Evolutionary conservation across 2,797 vertebrate species (phyloP).

Genomic region (Pangasius krempfi): DNA sequence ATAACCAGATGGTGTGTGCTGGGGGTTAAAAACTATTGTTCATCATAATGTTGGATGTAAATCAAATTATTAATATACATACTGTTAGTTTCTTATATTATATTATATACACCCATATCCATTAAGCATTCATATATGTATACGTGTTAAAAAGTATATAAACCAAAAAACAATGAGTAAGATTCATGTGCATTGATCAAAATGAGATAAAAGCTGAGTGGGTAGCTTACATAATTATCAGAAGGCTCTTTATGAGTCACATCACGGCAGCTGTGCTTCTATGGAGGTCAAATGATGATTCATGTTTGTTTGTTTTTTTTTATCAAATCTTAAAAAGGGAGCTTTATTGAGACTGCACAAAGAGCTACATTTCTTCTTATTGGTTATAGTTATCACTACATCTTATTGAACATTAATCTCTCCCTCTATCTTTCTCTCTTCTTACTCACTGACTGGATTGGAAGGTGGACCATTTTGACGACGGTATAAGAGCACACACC

Average conservation of each 20-base stretch:
- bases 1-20: constrained; percentile 32
- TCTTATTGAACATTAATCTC: constrained; percentile 67
- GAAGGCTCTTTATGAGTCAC: constrained; percentile 10
- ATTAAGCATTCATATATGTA: not conserved
- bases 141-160: not conserved
- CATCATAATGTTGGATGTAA: not conserved
- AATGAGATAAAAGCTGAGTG: constrained; percentile 11
- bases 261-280: not conserved
- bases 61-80: not conserved
- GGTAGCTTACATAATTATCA: constrained; percentile 13
- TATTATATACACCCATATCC: not conserved
- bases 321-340: not conserved
- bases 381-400: constrained; percentile 58
- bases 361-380: not conserved
- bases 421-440: constrained; percentile 41
- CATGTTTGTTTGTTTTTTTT: not conserved
- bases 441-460: constrained; percentile 54
- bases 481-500: constrained; percentile 63
- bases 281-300: constrained; percentile 27
- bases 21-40: constrained; percentile 21
- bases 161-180: not conserved
- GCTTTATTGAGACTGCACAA: not conserved
- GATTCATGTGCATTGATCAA: not conserved
- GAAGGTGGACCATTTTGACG: constrained; percentile 77
- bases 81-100: not conserved